Base-by-base conservation (phyloP, 2,797 vertebrate species). In the Xenentodon cancila region DNA sequence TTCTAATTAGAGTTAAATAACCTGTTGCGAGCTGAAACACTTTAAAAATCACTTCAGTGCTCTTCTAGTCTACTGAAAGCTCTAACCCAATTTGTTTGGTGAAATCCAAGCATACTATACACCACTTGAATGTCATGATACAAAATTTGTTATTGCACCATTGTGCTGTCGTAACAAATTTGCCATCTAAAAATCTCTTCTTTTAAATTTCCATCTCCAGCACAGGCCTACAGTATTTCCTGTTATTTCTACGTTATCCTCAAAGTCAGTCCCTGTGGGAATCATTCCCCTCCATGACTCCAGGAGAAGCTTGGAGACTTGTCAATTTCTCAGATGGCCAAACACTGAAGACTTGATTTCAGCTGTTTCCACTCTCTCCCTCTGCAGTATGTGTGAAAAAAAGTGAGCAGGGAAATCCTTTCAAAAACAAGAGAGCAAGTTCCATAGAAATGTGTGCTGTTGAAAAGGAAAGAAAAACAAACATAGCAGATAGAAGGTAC, bases 301-400 rank as follows among this genome's bases (percentile, higher is more conserved):
- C 8, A 37, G 34, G 62, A 59, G 68, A 83, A 63, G 77, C 81
- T 64, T 62, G 70, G 80, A 79, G 69, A 81, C 82, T 82, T 90
- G 88, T 87, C 85, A 85, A 89, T 92, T 91, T 92, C 83, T 88
- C 88, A 91, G 84, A 85, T 87, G 86, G 84, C 59, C 73, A 59
- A 84, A 82, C 88, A 85, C 79, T 57, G 81, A 85, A 82, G 79
- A 83, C 77, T 84, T 80, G 80, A 88, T 85, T 88, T 88, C 78
- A 84, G 84, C 77, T 59, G 78, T 69, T 76, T 74, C 63, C 67
- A 54, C 57, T 69, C 54, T 37, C 9, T 43, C n/a, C 48, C 21
- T 66, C 18, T 49, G 34, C 46, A 19, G 20, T 32, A 49, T 9
- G 19, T 57, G 67, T 27, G 65, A 1, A 44, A n/a, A 73, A 53